These are phyloP conservation scores for Ursus arctos DNA, from an alignment of 2,113 vertebrate genomes.

Conservation along the genomic window DNA sequence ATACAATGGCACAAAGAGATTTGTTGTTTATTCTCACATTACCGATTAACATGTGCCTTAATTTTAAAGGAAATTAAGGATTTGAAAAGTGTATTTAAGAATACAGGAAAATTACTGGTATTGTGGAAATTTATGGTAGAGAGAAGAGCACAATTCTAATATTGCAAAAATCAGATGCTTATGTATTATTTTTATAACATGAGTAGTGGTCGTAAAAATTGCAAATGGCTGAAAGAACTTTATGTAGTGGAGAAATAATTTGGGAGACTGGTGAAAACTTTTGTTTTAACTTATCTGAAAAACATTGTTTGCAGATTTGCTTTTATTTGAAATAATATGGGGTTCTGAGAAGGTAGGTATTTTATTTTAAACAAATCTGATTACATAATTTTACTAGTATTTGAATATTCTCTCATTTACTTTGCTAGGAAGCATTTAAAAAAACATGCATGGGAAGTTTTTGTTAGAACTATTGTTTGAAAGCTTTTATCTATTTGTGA, in stretches of 20 bases:
- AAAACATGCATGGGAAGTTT: neutral
- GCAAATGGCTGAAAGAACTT: neutral
- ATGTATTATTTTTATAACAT: constrained; percentile 8
- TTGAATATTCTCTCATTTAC: constrained; percentile 27
- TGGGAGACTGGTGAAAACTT: neutral
- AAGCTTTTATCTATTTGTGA: neutral
- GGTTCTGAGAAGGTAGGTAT: neutral
- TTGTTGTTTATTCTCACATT: constrained; percentile 35
- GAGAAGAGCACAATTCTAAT: neutral
- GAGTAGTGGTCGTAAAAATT: neutral
- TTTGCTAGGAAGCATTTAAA: constrained; percentile 6
- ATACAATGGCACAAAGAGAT: neutral
- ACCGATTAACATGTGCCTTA: neutral
- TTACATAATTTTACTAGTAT: constrained; percentile 24
- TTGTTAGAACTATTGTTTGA: neutral
- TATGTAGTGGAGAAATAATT: neutral
- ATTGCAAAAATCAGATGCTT: neutral
- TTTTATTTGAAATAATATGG: constrained; percentile 32
- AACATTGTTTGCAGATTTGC: neutral
- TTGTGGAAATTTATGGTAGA: neutral
- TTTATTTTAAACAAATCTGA: constrained; percentile 44
- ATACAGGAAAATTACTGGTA: neutral
- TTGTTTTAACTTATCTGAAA: constrained; percentile 43
- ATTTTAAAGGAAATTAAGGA: constrained; percentile 33
- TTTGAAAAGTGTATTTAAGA: constrained; percentile 12